Conservation (phyloP, 1,140 invertebrate species). For the Brachionus sp. region DNA sequence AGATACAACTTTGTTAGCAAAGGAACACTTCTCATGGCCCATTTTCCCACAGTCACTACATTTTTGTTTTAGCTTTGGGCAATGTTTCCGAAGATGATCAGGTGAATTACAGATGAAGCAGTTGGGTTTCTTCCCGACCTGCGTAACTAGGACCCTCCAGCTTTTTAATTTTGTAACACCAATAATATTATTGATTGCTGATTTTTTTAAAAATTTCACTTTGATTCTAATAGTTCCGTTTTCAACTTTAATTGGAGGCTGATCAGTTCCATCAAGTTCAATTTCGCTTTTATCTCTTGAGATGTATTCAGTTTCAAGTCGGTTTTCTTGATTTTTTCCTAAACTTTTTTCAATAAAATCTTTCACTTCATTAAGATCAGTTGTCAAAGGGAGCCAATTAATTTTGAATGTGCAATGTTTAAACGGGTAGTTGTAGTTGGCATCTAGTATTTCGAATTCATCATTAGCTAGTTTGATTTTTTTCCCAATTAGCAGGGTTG, state of each 20-base stretch:
- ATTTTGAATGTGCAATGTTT: background rate
- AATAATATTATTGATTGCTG: background rate
- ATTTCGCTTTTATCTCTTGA: background rate
- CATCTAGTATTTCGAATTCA: background rate
- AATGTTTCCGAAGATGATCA: background rate
- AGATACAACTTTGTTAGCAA: background rate
- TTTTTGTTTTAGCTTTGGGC: background rate
- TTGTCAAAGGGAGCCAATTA: background rate
- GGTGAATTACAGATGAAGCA: background rate
- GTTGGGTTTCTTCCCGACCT: no score
- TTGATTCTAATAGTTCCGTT: background rate
- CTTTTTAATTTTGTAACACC: background rate
- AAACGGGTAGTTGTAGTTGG: background rate
- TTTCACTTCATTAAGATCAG: background rate
- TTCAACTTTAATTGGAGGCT: background rate
- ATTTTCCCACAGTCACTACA: background rate
- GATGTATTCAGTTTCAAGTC: background rate
- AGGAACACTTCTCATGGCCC: background rate
- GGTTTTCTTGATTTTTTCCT: background rate
- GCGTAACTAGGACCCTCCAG: background rate
- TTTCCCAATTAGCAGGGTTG: no score
- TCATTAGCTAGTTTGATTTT: background rate
- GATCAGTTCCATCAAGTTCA: background rate
- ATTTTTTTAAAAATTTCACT: background rate
- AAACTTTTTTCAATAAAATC: background rate